Conservation (phyloP, 2,113 vertebrate species). For the Ranitomeya imitator region DNA sequence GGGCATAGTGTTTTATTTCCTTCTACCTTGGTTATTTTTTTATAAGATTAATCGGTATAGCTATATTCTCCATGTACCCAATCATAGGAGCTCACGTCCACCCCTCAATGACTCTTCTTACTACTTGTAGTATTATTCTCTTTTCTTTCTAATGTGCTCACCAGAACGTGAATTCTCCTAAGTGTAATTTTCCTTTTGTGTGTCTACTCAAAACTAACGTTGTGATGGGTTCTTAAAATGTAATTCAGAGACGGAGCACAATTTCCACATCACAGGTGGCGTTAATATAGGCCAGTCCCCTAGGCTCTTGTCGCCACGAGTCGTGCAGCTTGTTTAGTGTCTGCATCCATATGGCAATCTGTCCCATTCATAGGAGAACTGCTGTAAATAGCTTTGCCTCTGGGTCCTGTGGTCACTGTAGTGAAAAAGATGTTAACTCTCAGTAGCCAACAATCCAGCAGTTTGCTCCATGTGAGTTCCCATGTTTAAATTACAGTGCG, state of each 20-base stretch:
- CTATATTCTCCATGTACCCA: neutral
- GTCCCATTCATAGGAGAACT: slow-evolving; percentile 79
- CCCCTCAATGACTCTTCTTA: slow-evolving; percentile 5
- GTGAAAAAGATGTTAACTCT: slow-evolving; percentile 74
- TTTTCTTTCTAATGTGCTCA: slow-evolving; percentile 49
- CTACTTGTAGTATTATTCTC: slow-evolving; percentile 7
- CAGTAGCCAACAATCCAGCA: slow-evolving; percentile 61
- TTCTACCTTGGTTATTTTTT: too few species aligned
- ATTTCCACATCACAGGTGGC: slow-evolving; percentile 85
- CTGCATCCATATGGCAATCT: slow-evolving; percentile 87
- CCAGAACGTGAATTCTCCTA: slow-evolving; percentile 70
- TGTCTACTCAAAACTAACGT: slow-evolving; percentile 70
- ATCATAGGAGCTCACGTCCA: neutral
- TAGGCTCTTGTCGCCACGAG: slow-evolving; percentile 86
- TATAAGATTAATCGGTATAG: too few species aligned
- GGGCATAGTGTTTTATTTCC: too few species aligned
- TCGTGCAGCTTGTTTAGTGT: slow-evolving; percentile 87
- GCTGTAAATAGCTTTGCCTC: slow-evolving; percentile 68
- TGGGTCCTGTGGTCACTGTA: slow-evolving; percentile 73
- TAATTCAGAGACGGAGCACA: slow-evolving; percentile 68
- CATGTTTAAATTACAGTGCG: slow-evolving; percentile 19
- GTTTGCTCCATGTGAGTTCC: slow-evolving; percentile 58
- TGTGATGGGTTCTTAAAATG: slow-evolving; percentile 68
- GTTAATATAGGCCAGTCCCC: slow-evolving; percentile 88
- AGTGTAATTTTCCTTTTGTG: slow-evolving; percentile 69